Evolutionary conservation across 2,113 vertebrate species (phyloP).

Genomic region (Zootoca vivipara): DNA sequence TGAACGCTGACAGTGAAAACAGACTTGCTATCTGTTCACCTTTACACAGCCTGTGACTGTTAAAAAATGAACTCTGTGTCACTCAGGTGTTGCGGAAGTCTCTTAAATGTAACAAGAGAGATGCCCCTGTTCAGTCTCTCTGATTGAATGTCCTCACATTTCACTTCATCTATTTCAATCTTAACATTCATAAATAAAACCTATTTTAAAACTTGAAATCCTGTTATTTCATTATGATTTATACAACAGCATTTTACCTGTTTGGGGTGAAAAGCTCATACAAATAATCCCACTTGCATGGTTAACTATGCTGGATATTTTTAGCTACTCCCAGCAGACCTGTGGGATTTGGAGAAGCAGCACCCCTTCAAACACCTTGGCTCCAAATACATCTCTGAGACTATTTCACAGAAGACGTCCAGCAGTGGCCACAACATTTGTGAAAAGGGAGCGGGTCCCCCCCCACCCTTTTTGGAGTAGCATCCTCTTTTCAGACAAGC

Average conservation of each 20-base stretch:
- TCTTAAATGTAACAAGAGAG: not conserved
- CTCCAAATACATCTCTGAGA: conserved; percentile 7
- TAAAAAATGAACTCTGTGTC: not conserved
- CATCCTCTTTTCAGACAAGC: conserved; percentile 52
- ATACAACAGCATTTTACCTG: not conserved
- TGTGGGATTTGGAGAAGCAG: conserved; percentile 25
- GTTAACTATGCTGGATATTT: not conserved
- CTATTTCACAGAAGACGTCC: conserved; percentile 34
- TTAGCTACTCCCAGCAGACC: not conserved
- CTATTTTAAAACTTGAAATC: not conserved
- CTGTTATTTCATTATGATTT: not conserved
- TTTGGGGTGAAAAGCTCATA: not conserved
- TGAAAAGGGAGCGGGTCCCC: conserved; percentile 29
- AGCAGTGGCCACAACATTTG: conserved; percentile 13
- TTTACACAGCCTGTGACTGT: not conserved
- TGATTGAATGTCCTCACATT: not conserved
- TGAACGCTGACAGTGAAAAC: not conserved
- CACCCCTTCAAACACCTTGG: conserved; percentile 22
- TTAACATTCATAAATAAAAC: not conserved
- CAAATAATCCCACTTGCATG: not conserved
- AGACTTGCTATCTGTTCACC: not conserved
- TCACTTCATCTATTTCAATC: too few relatives aligned
- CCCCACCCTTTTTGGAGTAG: not conserved
- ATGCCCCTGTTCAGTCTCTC: not conserved
- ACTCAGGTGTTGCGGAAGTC: not conserved